phyloP scores from a whole-genome alignment of 2,888 invertebrate genomes.

The Cryptophagus acutangulus region DNA sequence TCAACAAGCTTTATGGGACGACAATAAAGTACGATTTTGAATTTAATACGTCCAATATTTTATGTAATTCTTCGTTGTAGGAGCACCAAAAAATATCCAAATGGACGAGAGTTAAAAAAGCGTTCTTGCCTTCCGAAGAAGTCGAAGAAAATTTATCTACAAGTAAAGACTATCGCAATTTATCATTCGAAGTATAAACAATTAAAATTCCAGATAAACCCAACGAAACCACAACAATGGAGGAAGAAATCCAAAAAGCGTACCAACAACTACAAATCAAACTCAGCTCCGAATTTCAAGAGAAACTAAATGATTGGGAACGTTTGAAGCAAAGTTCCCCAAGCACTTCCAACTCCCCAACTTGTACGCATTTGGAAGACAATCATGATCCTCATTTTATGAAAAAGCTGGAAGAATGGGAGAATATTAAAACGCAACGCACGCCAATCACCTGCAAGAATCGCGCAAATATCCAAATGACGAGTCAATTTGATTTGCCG shows the following conservation, averaged over 20 bases:
- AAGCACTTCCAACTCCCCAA: constrained; percentile 26
- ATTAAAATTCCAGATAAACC: constrained; percentile 15
- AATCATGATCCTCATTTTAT: constrained; percentile 44
- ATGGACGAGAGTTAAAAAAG: constrained; percentile 70
- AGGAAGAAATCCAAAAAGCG: constrained; percentile 66
- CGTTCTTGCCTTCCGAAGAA: constrained; percentile 54
- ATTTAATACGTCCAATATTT: neutral
- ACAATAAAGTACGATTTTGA: constrained; percentile 24
- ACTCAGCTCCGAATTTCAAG: constrained; percentile 69
- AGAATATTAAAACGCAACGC: constrained; percentile 45
- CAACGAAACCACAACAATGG: constrained; percentile 31
- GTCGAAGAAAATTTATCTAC: no score
- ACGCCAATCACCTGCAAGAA: constrained; percentile 22
- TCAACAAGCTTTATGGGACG: constrained; percentile 36
- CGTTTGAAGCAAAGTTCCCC: constrained; percentile 37
- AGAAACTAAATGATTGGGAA: constrained; percentile 59
- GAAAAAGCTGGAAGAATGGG: constrained; percentile 53
- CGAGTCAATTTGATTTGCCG: constrained; percentile 65
- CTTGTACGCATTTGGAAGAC: constrained; percentile 33
- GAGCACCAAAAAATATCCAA: constrained; percentile 55
- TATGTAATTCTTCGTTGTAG: constrained; percentile 14
- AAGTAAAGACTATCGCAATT: no score
- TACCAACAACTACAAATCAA: constrained; percentile 69
- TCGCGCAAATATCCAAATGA: constrained; percentile 35
- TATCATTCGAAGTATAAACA: no score